Conservation (phyloP, 2,797 vertebrate genomes). For the Toxotes lorentzi region DNA sequence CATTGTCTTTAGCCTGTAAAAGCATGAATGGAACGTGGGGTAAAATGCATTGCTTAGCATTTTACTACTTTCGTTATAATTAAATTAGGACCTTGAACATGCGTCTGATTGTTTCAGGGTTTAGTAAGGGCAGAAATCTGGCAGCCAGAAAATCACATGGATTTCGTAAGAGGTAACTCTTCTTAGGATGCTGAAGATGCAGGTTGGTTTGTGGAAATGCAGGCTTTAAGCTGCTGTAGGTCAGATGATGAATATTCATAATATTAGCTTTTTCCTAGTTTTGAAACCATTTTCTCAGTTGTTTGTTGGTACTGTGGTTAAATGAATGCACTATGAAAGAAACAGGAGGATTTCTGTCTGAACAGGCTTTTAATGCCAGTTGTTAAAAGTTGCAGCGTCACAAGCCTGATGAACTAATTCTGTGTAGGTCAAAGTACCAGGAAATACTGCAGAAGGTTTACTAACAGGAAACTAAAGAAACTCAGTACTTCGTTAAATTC, state of each 20-base stretch:
- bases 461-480: conserved; percentile 58
- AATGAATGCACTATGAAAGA: conserved; percentile 1
- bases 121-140: conserved; percentile 27
- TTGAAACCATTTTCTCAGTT: not conserved
- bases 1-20: conserved; percentile 31
- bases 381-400: not conserved
- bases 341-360: not conserved
- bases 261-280: conserved; percentile 6
- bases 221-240: not conserved
- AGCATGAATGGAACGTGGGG: conserved; percentile 27
- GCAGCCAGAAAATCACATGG: conserved; percentile 31
- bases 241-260: conserved; percentile 8
- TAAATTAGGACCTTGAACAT: conserved; percentile 69
- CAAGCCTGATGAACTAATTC: conserved; percentile 14
- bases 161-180: conserved; percentile 24
- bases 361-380: not conserved
- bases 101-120: conserved; percentile 55
- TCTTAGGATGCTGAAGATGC: conserved; percentile 33
- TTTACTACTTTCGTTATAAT: conserved; percentile 57
- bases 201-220: conserved; percentile 35
- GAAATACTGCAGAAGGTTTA: conserved; percentile 41
- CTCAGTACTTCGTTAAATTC: conserved; percentile 25
- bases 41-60: conserved; percentile 23
- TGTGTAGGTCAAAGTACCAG: conserved; percentile 49
- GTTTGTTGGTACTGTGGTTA: not conserved